Evolutionary conservation across 2,797 vertebrate species (phyloP).

Genomic region (Champsocephalus esox): DNA sequence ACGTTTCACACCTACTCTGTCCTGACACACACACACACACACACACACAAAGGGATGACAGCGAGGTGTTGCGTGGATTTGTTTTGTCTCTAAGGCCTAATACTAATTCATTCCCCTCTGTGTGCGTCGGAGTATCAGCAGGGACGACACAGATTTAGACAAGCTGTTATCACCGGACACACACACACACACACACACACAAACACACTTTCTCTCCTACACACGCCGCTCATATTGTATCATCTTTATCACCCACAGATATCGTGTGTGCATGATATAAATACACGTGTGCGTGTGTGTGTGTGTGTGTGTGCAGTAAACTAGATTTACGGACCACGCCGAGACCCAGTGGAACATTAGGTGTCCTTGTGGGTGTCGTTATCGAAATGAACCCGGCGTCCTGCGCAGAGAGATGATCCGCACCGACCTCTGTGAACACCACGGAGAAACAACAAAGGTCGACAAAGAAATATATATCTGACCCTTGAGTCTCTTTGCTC

Average conservation of each 20-base stretch:
- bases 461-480: constrained; percentile 3
- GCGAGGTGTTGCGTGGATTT: constrained; percentile 31
- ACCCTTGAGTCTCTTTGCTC: constrained; percentile 22
- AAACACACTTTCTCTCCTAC: not conserved
- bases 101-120: constrained; percentile 56
- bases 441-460: constrained; percentile 24
- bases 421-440: constrained; percentile 19
- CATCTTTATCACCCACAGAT: constrained; percentile 15
- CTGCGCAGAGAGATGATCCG: constrained; percentile 12
- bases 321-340: constrained; percentile 41
- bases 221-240: constrained; percentile 13
- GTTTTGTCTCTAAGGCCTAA: constrained; percentile 36
- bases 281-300: constrained; percentile 22
- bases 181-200: constrained; percentile 33
- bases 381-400: constrained; percentile 23
- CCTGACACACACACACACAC: not conserved
- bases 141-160: constrained; percentile 60
- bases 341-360: constrained; percentile 13
- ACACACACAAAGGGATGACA: not conserved
- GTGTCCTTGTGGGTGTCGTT: constrained; percentile 38
- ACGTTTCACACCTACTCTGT: constrained; percentile 8
- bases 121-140: constrained; percentile 45
- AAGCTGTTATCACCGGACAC: constrained; percentile 47
- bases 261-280: not conserved
- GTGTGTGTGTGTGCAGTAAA: constrained; percentile 35